phyloP scores from a whole-genome alignment of 2,113 vertebrate genomes.

The Scomber colias region DNA sequence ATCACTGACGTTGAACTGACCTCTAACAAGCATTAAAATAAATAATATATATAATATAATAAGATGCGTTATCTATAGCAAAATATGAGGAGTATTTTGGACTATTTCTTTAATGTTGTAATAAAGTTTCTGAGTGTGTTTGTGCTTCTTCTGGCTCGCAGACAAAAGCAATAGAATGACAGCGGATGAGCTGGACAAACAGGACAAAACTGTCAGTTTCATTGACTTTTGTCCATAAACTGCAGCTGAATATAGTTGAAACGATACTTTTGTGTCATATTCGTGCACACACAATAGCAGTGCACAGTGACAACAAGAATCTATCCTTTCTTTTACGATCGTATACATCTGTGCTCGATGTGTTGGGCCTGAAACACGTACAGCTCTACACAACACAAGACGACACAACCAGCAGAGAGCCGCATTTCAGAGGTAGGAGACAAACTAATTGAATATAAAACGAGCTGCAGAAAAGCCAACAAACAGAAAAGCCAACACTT shows the following conservation, averaged over 20 bases:
- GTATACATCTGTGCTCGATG: slow-evolving; percentile 27
- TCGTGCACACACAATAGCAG: not conserved
- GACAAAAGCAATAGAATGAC: slow-evolving; percentile 71
- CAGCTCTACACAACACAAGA: not conserved
- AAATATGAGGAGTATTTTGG: not conserved
- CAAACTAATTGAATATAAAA: fast-evolving
- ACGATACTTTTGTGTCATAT: not conserved
- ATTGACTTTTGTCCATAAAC: not conserved
- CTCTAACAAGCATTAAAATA: not conserved
- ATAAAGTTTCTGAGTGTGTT: not conserved
- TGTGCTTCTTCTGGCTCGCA: not conserved
- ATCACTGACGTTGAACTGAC: not conserved
- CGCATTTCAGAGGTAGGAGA: slow-evolving; percentile 62
- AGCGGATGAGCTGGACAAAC: not conserved
- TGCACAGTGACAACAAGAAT: not conserved
- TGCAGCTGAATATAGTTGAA: not conserved
- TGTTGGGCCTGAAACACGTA: slow-evolving; percentile 13
- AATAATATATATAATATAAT: not conserved
- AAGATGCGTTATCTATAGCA: fast-evolving
- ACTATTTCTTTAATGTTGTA: no score
- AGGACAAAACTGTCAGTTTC: not conserved
- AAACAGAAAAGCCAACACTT: fast-evolving
- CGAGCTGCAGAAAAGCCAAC: fast-evolving
- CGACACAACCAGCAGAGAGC: not conserved
- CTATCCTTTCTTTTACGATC: not conserved